Percentiles rank a stretch among this genome's conserved stretches.
Evolutionary conservation across 2,888 invertebrate species (phyloP).

Genomic region (Microdon myrmicae): DNA sequence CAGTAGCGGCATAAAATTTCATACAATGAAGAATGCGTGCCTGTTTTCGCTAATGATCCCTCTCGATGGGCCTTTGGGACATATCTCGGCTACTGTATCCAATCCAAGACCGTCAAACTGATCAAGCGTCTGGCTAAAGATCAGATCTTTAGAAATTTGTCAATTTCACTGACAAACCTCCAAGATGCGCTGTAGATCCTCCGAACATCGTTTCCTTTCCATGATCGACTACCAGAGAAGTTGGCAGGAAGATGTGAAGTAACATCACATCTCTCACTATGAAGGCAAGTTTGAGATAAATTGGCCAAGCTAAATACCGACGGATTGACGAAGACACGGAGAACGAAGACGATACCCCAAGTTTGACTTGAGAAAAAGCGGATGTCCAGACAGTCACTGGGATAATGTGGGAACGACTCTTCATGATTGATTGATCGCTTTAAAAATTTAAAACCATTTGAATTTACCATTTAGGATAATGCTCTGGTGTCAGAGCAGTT

Average conservation of each 20-base stretch:
- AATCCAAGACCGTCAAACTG: conserved; percentile 21
- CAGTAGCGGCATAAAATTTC: too few species aligned
- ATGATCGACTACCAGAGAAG: conserved; percentile 44
- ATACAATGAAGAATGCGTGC: too few species aligned
- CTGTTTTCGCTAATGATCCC: too few species aligned
- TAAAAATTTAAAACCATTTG: conserved; percentile 49
- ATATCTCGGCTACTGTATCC: conserved; percentile 27
- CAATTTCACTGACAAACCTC: conserved; percentile 32
- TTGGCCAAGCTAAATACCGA: conserved; percentile 30
- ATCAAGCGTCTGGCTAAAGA: conserved; percentile 22
- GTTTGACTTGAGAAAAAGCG: conserved; percentile 7
- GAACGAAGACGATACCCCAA: conserved; percentile 1
- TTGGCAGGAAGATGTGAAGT: conserved; percentile 3
- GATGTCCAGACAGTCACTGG: background rate
- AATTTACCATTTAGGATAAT: conserved; percentile 49
- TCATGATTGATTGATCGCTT: conserved; percentile 52
- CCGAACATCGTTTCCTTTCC: conserved; percentile 46
- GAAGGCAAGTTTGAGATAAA: too few species aligned
- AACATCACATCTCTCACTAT: too few species aligned
- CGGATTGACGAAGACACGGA: conserved; percentile 27
- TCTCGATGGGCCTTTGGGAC: conserved; percentile 4
- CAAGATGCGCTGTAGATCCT: too few species aligned
- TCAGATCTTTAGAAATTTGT: conserved; percentile 35
- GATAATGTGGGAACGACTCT: conserved; percentile 20
- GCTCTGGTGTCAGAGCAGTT: conserved; percentile 13